These are phyloP conservation scores for Acropora yongei DNA, from an alignment of 64 coral and sea anemone species.

Conservation along the genomic window DNA sequence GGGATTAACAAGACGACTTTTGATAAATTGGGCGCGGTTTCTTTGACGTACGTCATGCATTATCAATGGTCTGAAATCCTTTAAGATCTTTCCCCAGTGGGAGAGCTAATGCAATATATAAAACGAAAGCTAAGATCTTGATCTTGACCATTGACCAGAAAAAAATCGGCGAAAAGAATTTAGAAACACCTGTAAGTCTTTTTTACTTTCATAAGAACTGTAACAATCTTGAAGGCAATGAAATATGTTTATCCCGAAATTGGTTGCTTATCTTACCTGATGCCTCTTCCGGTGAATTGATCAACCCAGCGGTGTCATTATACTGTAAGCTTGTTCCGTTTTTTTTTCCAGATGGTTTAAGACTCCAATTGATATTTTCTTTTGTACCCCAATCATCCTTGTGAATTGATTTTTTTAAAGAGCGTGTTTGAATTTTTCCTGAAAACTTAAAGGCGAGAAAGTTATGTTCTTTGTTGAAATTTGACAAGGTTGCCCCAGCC, in stretches of 20 bases:
- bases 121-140: neutral
- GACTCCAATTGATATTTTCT: too few species aligned
- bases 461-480: neutral
- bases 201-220: neutral
- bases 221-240: neutral
- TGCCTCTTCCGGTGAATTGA: conserved; percentile 13
- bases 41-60: too few species aligned
- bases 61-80: too few species aligned
- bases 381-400: too few species aligned
- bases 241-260: neutral
- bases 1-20: too few species aligned
- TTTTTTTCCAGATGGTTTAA: too few species aligned
- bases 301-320: neutral
- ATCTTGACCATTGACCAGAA: neutral
- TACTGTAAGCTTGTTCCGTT: neutral
- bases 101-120: too few species aligned
- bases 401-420: too few species aligned
- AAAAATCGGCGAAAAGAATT: neutral
- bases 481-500: conserved; percentile 52
- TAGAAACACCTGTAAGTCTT: neutral
- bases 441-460: neutral
- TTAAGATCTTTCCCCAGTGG: too few species aligned
- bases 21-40: too few species aligned
- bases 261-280: conserved; percentile 36
- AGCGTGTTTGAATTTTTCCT: neutral